Percentiles rank a stretch among this genome's conserved stretches.
Conservation (phyloP, 2,797 vertebrate species). For the Nothura maculosa region DNA sequence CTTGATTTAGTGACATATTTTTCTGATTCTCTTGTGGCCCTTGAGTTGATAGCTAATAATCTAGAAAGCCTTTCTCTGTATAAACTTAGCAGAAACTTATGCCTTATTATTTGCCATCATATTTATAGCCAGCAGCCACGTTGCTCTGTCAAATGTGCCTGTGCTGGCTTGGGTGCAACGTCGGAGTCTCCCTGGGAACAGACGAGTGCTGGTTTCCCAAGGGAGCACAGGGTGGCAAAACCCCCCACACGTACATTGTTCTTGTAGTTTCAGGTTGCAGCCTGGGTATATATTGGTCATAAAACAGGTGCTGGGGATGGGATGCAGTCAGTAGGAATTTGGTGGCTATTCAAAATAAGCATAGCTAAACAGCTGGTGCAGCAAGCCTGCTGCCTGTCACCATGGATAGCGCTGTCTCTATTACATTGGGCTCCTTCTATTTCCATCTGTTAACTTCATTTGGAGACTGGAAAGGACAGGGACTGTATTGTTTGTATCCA, state of each 20-base stretch:
- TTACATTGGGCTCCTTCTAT: background rate
- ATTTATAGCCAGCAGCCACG: background rate
- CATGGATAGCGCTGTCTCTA: background rate
- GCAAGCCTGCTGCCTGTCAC: background rate
- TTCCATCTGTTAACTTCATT: background rate
- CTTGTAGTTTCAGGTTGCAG: constrained; percentile 23
- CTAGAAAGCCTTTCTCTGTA: background rate
- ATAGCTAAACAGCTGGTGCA: background rate
- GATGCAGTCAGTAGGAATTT: background rate
- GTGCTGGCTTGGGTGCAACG: background rate
- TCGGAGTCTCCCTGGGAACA: background rate
- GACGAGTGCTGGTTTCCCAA: background rate
- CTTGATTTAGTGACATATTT: background rate
- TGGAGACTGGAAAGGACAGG: background rate
- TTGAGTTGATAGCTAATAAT: background rate
- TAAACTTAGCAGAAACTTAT: background rate
- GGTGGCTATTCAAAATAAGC: background rate
- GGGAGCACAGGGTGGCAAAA: background rate
- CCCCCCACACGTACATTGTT: background rate
- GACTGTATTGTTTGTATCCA: background rate
- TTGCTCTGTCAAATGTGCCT: background rate
- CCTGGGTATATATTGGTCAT: constrained; percentile 1
- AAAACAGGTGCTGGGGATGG: constrained; percentile 15
- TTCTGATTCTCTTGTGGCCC: background rate
- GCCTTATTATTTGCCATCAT: background rate